Evolutionary conservation across 2,797 vertebrate species (phyloP), one percentile per base, ranked within the genome.

Genomic region (Nannoperca obscura): DNA sequence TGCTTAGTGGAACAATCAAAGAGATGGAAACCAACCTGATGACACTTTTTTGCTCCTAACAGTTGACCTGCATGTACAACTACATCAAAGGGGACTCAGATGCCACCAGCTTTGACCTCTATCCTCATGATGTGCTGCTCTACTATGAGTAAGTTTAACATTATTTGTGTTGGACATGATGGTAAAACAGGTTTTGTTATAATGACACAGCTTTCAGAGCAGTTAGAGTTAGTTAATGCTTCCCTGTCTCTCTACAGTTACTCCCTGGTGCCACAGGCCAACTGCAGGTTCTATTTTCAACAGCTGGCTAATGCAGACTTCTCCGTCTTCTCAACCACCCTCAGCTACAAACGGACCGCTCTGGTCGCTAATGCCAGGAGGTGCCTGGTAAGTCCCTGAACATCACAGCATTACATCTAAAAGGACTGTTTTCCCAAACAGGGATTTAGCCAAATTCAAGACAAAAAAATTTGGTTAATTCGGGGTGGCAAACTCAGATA

Each of bases 11-110:
- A 22, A 32, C 49, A 40, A 9, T 19, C 30, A 47, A 38, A 10
- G 15, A 40, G 40, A 8, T 0, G 1, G 4, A 8, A 1, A 13
- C 2, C 5, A 5, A 38, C 17, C 1, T 11, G 22, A 58, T 58
- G 15, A 50, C 30, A 12, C 4, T 2, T 15, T 32, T 54, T 20
- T 76, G 19, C 10, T 72, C 47, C 57, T 72, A 27, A 59, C 87
- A 96, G 95, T 53, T 96, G 82, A 95, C 92, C 69, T 96, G 95
- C 86, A 96, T 96, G 95, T 93, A 94, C 86, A 88, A 90, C 82
- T 81, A 86, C 67, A 88, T 96, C 2, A 90, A n/a, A 64, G 47
- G 0, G 0, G 85, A 89, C 0, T 0, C 83, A 0, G 64, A 91
- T 0, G 47, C 32, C 67, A 63, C 69, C 46, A 58, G 5, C 74